Evolutionary conservation across 2,888 invertebrate genomes (phyloP).

Genomic region (Sinhomidia bicolor): DNA sequence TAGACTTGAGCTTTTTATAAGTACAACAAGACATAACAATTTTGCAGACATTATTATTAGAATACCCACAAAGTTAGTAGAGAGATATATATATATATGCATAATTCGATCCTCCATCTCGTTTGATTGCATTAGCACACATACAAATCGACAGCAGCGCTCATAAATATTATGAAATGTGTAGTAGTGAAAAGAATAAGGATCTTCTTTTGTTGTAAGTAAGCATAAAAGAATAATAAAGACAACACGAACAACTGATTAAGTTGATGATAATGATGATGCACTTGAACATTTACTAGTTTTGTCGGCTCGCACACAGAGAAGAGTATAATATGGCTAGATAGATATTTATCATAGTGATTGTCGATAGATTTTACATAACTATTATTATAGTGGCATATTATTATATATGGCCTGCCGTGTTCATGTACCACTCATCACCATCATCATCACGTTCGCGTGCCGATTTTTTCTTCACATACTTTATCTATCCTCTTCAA

Average conservation of each 20-base stretch:
- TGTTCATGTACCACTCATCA: slow-evolving; percentile 17
- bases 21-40: background rate
- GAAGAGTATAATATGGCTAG: background rate
- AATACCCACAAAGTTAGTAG: background rate
- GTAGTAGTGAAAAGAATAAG: slow-evolving; percentile 13
- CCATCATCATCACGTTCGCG: slow-evolving; percentile 58
- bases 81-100: too few species aligned
- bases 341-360: background rate
- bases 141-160: slow-evolving; percentile 5
- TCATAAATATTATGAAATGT: slow-evolving; percentile 33
- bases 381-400: background rate
- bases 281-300: slow-evolving; percentile 53
- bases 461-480: slow-evolving; percentile 56
- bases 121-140: slow-evolving; percentile 13
- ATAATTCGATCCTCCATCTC: background rate
- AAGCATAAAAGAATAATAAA: slow-evolving; percentile 56
- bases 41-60: slow-evolving; percentile 2
- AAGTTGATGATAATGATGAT: slow-evolving; percentile 58
- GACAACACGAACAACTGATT: slow-evolving; percentile 67
- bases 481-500: slow-evolving; percentile 33
- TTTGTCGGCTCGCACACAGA: slow-evolving; percentile 53
- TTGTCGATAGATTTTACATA: background rate
- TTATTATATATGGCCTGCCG: background rate
- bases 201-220: slow-evolving; percentile 39
- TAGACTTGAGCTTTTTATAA: slow-evolving; percentile 8